Evolutionary conservation across 2,113 vertebrate species (phyloP).

Genomic region (Rhinoptilus africanus): DNA sequence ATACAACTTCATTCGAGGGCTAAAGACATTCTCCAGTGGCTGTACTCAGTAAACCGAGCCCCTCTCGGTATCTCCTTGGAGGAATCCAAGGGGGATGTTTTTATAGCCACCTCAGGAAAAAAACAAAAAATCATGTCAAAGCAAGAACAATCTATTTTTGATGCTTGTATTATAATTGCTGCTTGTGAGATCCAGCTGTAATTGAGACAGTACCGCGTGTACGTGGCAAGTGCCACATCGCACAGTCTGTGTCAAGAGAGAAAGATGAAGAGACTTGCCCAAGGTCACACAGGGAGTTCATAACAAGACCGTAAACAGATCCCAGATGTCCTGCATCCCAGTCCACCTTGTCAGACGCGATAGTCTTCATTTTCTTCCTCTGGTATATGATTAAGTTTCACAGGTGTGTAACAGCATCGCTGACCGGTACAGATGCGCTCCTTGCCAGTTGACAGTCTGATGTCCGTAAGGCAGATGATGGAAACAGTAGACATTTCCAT

Average conservation of each 20-base stretch:
- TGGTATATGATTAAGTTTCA: accelerated
- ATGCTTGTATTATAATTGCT: not conserved
- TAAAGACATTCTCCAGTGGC: not conserved
- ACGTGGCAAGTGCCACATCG: accelerated
- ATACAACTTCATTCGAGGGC: not conserved
- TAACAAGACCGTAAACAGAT: not conserved
- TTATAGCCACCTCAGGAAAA: not conserved
- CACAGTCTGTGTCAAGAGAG: not conserved
- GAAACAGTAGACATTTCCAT: not conserved
- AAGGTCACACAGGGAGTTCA: not conserved
- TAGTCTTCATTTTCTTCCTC: not conserved
- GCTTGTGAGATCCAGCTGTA: not conserved
- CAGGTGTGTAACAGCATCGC: accelerated
- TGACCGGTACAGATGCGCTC: not conserved
- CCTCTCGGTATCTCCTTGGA: not conserved
- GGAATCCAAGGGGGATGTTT: not conserved
- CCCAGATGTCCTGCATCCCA: not conserved
- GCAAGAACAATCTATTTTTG: not conserved
- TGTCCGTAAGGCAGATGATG: not conserved
- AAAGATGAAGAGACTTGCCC: not conserved
- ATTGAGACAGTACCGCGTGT: accelerated
- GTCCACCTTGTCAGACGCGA: not conserved
- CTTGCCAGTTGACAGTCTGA: not conserved
- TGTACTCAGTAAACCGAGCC: not conserved
- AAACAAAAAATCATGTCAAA: not conserved